A percentile compares a stretch with the other conserved stretches of the same genome.
phyloP scores from a whole-genome alignment of 2,113 vertebrate species.

The Dasypus novemcinctus region DNA sequence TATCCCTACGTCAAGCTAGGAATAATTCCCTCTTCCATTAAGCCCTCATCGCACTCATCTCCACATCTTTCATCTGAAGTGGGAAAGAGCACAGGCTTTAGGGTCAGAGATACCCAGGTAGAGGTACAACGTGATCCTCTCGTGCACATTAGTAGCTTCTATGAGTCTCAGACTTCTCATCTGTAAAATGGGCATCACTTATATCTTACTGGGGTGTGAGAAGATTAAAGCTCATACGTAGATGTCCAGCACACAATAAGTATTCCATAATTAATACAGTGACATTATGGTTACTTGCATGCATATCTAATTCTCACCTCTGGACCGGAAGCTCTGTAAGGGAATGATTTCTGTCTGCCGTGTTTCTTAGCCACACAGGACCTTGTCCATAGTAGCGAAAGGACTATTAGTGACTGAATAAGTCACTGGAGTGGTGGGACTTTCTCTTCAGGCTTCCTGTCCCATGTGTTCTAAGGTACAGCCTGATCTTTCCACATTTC shows the following conservation, averaged over 20 bases:
- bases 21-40: not conserved
- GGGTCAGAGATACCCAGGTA: not conserved
- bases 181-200: not conserved
- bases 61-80: not conserved
- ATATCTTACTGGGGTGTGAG: not conserved
- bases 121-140: not conserved
- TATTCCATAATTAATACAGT: not conserved
- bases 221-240: constrained; percentile 19
- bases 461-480: not conserved
- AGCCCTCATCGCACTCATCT: not conserved
- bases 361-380: not conserved
- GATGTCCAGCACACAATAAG: not conserved
- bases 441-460: not conserved
- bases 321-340: not conserved
- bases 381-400: not conserved
- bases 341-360: not conserved
- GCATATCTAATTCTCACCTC: not conserved
- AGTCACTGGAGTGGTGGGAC: not conserved
- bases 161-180: not conserved
- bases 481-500: not conserved
- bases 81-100: not conserved
- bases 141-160: not conserved
- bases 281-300: not conserved
- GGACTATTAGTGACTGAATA: not conserved
- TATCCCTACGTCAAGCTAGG: not conserved